Evolutionary conservation across 1,140 invertebrate genomes (phyloP), one percentile per base, ranked within the genome.

Genomic region (Parapsyche elsis): DNA sequence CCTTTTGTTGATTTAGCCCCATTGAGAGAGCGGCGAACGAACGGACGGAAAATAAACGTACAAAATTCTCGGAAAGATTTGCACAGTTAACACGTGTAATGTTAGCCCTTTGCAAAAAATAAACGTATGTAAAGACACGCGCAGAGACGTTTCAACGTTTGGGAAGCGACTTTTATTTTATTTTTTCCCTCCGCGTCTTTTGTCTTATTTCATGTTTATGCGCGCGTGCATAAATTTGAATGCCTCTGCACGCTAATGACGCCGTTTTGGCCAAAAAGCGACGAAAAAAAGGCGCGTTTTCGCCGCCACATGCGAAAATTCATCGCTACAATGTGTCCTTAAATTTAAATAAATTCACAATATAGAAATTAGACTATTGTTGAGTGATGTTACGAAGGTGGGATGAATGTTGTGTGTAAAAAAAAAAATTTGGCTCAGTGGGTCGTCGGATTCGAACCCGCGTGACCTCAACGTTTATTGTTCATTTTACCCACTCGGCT

Each of bases 11-110:
- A 67, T 67, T 67, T 67, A 67, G 64, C 12, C 64, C 64, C 57
- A 61, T 61, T 61, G 64, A 67, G 24, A 67, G 24, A 67, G 64
- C 23, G 9, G 21, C 64, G 21, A n/a, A 9, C 16, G 64, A 16
- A 74, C 10, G 16, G 45, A 49, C 46, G 45, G n/a, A 57, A 75
- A 26, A 30, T 26, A 57, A 75, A 57, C 46, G 24, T 7, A 57
- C 73, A 14, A 24, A 75, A 26, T 75, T 75, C 73, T 46, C n/a
- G 45, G 73, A 75, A 75, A 75, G 73, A 75, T 75, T 75, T 75
- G 24, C 44, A 49, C n/a, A 14, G 49, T 75, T 75, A 23, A 75
- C 73, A 75, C 73, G 49, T 75, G 73, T 75, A 75, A 75, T 57
- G 73, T 30, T 57, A 7, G 49, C 14, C 30, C 30, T 38, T 38